Evolutionary conservation across 2,888 invertebrate species (phyloP), one percentile per base, ranked within the genome.

Genomic region (Desoria tigrina): DNA sequence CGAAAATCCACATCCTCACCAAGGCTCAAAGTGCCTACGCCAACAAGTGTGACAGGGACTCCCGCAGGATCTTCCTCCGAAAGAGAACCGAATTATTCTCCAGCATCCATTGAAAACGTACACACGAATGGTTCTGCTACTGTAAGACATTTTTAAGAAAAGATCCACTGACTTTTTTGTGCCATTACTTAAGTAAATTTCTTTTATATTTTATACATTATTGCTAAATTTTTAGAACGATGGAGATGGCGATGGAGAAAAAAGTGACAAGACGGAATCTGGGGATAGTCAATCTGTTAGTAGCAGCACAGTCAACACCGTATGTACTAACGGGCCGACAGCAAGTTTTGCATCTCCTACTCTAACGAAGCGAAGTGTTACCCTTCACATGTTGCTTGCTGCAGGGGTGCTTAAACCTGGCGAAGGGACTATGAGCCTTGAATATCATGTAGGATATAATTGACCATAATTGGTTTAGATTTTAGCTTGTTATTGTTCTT

Each of bases 401-500:
- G 92, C 92, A 61, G 90, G 90, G 79, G 88, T 94, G 78, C 64
- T 75, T 9, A 75, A 74, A 53, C 70, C 66, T 21, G 93, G 92
- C 49, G 87, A 86, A 78, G 90, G 90, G 49, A 84, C 88, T 60
- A 89, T 94, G 88, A 90, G 92, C 58, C 90, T 94, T 77, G 93
- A 94, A 80, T 94, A 94, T 82, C 83, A 94, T 85, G 92, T 90
- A 83, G 80, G 79, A n/a, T n/a, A n/a, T n/a, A 76, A 51, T 42
- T 54, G 14, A 18, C n/a, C 21, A 32, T 51, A 24, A 11, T 7
- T 14, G 49, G 49, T 11, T 9, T 18, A 49, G 11, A 18, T 21
- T 53, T 53, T n/a, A 49, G 9, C 4, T 7, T 7, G 26, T 55
- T n/a, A 24, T 57, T 42, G 9, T 42, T 42, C 7, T 42, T 6